These are phyloP conservation scores for Aquila chrysaetos DNA, from an alignment of 2,797 vertebrate species.

Conservation along the genomic window DNA sequence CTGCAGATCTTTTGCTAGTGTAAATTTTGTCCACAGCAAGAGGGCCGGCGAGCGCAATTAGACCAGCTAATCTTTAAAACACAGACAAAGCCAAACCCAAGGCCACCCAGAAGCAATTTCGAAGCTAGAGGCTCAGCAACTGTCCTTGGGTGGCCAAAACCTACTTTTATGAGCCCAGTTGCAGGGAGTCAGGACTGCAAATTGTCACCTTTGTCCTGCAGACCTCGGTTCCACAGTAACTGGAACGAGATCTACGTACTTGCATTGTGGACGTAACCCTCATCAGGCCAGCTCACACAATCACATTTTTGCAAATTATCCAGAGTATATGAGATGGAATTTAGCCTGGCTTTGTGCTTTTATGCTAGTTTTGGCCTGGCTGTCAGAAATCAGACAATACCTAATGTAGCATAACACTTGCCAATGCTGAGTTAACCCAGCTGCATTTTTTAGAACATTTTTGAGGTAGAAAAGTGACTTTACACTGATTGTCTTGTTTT, in stretches of 20 bases:
- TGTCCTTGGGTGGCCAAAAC: background rate
- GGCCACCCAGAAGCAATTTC: background rate
- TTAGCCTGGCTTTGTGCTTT: background rate
- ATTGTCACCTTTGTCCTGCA: background rate
- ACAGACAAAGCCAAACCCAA: background rate
- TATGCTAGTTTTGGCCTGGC: background rate
- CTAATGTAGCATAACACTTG: rapidly evolving
- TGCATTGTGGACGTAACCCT: background rate
- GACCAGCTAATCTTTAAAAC: background rate
- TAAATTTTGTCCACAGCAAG: background rate
- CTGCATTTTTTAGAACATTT: background rate
- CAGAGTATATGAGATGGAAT: background rate
- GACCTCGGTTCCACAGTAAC: rapidly evolving
- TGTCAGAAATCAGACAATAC: background rate
- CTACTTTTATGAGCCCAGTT: background rate
- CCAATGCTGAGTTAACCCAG: background rate
- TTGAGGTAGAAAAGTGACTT: background rate
- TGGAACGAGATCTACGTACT: background rate
- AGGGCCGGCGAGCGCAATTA: background rate
- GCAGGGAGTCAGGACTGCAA: background rate
- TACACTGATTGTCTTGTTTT: background rate
- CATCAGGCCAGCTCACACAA: background rate
- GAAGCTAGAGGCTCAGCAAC: background rate
- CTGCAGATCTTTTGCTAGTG: background rate
- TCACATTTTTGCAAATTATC: background rate